These are phyloP conservation scores for Neodiprion fabricii DNA, from an alignment of 1,140 invertebrate genomes.

Conservation along the genomic window DNA sequence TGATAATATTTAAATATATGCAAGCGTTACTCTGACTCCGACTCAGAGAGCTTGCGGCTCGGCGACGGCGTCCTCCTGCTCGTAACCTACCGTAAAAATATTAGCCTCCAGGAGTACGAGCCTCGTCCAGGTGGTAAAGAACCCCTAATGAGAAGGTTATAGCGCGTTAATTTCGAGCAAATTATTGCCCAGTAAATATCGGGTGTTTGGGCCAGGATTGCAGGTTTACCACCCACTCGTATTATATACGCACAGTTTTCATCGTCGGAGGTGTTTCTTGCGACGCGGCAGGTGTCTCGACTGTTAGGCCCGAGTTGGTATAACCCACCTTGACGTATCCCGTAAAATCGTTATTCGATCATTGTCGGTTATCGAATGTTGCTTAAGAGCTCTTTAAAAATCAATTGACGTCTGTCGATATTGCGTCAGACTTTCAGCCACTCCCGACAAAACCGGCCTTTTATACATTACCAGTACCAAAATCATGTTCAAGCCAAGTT, in stretches of 20 bases:
- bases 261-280: not conserved
- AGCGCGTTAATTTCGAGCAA: conserved; percentile 13
- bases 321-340: too few relatives aligned
- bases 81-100: conserved; percentile 3
- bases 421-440: too few relatives aligned
- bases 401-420: too few relatives aligned
- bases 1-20: not conserved
- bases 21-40: not conserved
- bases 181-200: conserved; percentile 11
- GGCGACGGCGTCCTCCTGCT: not conserved
- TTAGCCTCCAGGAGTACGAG: not conserved
- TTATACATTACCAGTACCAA: too few relatives aligned
- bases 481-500: too few relatives aligned
- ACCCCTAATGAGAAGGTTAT: conserved; percentile 14
- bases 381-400: not conserved
- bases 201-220: not conserved
- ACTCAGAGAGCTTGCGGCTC: not conserved
- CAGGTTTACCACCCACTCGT: not conserved
- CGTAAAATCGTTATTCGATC: not conserved
- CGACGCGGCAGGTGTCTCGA: not conserved
- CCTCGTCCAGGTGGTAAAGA: not conserved
- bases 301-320: not conserved
- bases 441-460: too few relatives aligned
- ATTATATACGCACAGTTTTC: not conserved
- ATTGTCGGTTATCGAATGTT: not conserved